Base-by-base conservation (phyloP, 2,888 invertebrate genomes). In the Biston stratarius region DNA sequence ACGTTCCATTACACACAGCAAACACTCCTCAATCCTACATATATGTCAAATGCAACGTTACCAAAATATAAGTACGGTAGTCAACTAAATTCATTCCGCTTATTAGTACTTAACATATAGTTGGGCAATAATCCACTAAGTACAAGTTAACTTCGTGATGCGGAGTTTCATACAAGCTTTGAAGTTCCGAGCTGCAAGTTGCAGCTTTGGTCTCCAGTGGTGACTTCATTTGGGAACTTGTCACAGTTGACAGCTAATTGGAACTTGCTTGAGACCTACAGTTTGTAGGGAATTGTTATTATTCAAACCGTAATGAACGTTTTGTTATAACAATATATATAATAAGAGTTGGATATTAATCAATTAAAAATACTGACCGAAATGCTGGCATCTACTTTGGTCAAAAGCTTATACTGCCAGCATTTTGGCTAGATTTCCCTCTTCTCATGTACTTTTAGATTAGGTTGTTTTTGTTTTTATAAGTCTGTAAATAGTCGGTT, bases 151-250 rank as follows among this genome's bases (percentile, higher is more conserved):
- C 24, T 53, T 45, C 48, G 14, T 24, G 34, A 15, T 63, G 47
- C 40, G 24, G 36, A 61, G 64, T 59, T 64, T 42, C 53, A 11
- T 48, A 53, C 34, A 48, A 15, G 14, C 64, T 64, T 59, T 24
- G 42, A 59, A n/a, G 48, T 47, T 14, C 33, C n/a, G n/a, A 47
- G 14, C 52, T 58, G 14, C n/a, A 36, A 45, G n/a, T 36, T 15
- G 49, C 40, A 40, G 59, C 14, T 38, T 38, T 15, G 42, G 42
- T 49, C 49, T 40, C 12, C 12, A 10, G 9, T 51, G 40, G 24
- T 14, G 44, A 48, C 40, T 48, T 64, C 45, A 64, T 33, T 45
- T 33, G 49, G 51, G 15, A 58, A 64, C 59, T 64, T 59, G 57
- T 40, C 36, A 38, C 11, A 40, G 59, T 51, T 42, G 59, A 59